Base-by-base conservation (phyloP, 2,113 vertebrate genomes). In the Calyptommatus sinebrachiatus region DNA sequence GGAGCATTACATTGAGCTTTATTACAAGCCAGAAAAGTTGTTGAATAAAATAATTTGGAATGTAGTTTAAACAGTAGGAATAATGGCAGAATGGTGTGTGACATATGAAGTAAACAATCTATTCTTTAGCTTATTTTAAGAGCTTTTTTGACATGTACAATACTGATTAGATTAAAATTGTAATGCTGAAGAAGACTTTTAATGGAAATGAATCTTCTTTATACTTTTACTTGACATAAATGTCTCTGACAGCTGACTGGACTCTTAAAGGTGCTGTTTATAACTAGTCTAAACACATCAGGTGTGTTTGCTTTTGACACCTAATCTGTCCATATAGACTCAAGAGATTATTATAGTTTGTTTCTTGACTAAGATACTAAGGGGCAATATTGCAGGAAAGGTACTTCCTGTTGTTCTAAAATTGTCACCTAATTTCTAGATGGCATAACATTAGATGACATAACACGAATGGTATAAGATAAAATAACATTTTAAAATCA, bases 11-110 rank as follows among this genome's bases (percentile, higher is more conserved):
- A 57, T 18, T 18, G 50, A 53, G 50, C 16, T 53, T 48, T 53
- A 53, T 53, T 53, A 14, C 50, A 53, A 53, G 5, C 71, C 21
- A 29, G 48, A 35, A 68, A 79, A 16, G 11, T 14, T 35, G 81
- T 41, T 72, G 45, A 31, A 35, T 35, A 29, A 46, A 41, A 72
- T 45, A 63, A 45, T 5, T 35, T 18, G 8, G 1, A 24, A 8
- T 8, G 46, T 0, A 0, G 26, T 24, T 41, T n/a, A 50, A 8
- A 41, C 8, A 2, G 0, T 0, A 53, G 41, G 65, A 5, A 11
- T 24, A 48, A 69, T 12, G 35, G 2, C 29, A 46, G 10, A 9
- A n/a, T 63, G 31, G 31, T 8, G 41, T 45, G 22, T 9, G 35
- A 62, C 12, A 21, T 22, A 26, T 68, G 48, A 22, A 68, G 28